Percentiles rank a stretch among this genome's conserved stretches.
phyloP scores from a whole-genome alignment of 2,113 vertebrate species.

The Thalassarche chlororhynchos region DNA sequence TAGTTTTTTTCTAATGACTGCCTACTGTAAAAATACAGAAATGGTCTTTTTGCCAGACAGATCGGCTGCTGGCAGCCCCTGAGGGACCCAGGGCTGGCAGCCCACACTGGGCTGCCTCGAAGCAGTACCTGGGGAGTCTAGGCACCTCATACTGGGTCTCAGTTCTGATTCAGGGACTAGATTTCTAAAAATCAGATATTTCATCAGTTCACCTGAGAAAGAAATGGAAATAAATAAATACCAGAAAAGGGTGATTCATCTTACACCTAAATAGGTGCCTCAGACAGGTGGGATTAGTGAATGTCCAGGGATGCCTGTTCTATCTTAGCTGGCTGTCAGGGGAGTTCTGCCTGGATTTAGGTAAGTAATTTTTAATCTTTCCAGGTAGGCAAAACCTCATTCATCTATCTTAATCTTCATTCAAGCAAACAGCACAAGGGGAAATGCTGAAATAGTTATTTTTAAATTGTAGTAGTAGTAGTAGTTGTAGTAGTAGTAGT shows the following conservation, averaged over 20 bases:
- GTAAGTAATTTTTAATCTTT: background rate
- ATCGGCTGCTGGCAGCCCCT: background rate
- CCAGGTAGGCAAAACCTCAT: background rate
- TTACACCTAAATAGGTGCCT: background rate
- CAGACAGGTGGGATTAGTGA: background rate
- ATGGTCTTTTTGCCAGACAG: background rate
- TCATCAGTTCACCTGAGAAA: background rate
- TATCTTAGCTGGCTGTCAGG: background rate
- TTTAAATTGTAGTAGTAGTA: background rate
- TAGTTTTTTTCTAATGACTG: background rate
- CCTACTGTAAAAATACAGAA: background rate
- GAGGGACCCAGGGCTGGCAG: background rate
- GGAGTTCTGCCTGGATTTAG: background rate
- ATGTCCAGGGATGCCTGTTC: background rate
- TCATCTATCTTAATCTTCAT: background rate
- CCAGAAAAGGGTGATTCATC: background rate
- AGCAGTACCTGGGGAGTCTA: background rate
- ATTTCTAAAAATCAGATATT: background rate
- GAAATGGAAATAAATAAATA: background rate
- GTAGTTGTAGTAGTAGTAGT: background rate
- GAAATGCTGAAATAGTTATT: background rate
- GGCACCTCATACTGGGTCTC: background rate
- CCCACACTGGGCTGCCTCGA: rapidly evolving
- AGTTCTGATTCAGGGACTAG: background rate
- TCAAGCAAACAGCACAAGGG: background rate